phyloP scores from a whole-genome alignment of 1,140 invertebrate genomes.

The Nomia melanderi region DNA sequence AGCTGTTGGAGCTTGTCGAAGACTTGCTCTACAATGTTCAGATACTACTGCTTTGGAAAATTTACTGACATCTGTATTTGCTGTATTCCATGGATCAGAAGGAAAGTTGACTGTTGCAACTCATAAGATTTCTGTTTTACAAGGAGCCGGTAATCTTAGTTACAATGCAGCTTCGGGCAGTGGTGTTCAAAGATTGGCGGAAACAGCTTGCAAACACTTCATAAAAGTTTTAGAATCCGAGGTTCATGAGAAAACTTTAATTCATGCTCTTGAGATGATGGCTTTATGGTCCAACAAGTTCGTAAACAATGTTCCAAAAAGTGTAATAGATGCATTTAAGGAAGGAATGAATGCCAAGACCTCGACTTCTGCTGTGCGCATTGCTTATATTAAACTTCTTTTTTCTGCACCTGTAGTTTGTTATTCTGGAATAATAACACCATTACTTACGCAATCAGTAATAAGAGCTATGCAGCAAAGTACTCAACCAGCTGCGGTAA shows the following conservation, averaged over 20 bases:
- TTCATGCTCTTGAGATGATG: slow-evolving; percentile 90
- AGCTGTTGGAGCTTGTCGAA: slow-evolving; percentile 86
- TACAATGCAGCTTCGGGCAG: slow-evolving; percentile 85
- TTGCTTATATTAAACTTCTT: slow-evolving; percentile 84
- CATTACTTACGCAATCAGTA: slow-evolving; percentile 73
- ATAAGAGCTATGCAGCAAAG: slow-evolving; percentile 74
- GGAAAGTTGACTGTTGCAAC: slow-evolving; percentile 94
- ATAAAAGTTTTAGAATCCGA: slow-evolving; percentile 92
- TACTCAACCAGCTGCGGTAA: slow-evolving; percentile 84
- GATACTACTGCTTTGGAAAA: slow-evolving; percentile 85
- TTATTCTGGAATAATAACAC: slow-evolving; percentile 68
- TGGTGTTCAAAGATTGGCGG: slow-evolving; percentile 83
- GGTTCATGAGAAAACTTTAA: slow-evolving; percentile 95
- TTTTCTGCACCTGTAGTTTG: slow-evolving; percentile 64
- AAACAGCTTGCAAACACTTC: slow-evolving; percentile 85
- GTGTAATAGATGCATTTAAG: slow-evolving; percentile 89
- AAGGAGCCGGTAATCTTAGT: slow-evolving; percentile 91
- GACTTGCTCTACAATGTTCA: slow-evolving; percentile 88
- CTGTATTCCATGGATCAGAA: slow-evolving; percentile 93
- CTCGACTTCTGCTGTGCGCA: slow-evolving; percentile 88
- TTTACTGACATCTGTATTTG: slow-evolving; percentile 89
- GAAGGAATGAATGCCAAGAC: slow-evolving; percentile 90
- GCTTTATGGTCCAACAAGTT: slow-evolving; percentile 89
- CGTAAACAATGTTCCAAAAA: slow-evolving; percentile 85
- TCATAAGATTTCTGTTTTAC: slow-evolving; percentile 93